Conservation (phyloP, 2,888 invertebrate species). For the Leptura quadrifasciata region DNA sequence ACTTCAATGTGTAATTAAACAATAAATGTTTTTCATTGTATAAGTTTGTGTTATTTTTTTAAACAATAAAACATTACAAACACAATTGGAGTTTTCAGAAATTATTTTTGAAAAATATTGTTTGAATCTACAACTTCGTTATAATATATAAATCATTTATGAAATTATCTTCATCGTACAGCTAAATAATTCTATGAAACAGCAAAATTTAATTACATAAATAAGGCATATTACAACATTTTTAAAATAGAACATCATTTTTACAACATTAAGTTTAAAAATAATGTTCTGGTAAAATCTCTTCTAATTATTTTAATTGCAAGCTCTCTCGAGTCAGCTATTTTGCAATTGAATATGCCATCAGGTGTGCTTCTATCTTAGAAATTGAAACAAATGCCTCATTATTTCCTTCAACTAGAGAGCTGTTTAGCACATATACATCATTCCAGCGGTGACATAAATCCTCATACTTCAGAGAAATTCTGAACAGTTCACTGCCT, state of each 20-base stretch:
- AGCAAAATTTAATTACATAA: not conserved
- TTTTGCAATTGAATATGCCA: conserved; percentile 27
- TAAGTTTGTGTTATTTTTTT: too few relatives aligned
- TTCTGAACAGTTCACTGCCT: conserved; percentile 34
- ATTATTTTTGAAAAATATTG: too few relatives aligned
- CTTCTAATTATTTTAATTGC: conserved; percentile 39
- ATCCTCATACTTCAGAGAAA: conserved; percentile 30
- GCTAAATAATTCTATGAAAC: not conserved
- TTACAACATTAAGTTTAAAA: not conserved
- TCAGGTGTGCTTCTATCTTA: conserved; percentile 34
- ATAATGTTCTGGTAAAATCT: not conserved
- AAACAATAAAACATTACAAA: too few relatives aligned
- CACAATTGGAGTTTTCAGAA: too few relatives aligned
- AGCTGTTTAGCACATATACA: conserved; percentile 19
- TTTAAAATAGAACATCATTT: conserved; percentile 5
- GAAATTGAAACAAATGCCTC: conserved; percentile 34
- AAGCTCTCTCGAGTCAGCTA: conserved; percentile 11
- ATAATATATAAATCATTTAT: too few relatives aligned
- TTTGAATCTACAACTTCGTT: too few relatives aligned
- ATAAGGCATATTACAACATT: not conserved
- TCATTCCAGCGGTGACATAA: conserved; percentile 35
- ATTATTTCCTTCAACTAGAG: conserved; percentile 32
- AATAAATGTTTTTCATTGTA: too few relatives aligned
- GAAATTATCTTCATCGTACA: too few relatives aligned
- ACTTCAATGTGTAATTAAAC: too few relatives aligned